phyloP scores from a whole-genome alignment of 2,888 invertebrate species.

The Litoditis marina region DNA sequence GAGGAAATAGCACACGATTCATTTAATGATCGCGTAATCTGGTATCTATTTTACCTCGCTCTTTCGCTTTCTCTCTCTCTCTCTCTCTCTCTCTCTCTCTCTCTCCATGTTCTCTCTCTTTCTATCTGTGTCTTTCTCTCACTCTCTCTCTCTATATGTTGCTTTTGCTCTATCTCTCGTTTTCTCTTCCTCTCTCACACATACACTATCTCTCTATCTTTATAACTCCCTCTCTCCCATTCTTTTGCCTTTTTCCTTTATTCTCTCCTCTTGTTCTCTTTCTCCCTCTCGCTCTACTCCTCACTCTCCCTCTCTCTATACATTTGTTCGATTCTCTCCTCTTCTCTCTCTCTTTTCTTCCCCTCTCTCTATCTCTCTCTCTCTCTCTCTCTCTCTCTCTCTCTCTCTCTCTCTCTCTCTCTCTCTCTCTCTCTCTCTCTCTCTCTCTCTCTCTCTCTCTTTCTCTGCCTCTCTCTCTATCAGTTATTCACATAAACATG shows the following conservation, averaged over 20 bases:
- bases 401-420: slow-evolving; percentile 2
- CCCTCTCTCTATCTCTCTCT: neutral
- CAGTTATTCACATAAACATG: neutral
- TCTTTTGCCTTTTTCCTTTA: neutral
- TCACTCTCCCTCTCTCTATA: neutral
- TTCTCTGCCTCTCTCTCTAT: neutral
- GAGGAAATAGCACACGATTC: too few relatives aligned
- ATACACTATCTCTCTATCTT: neutral
- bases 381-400: neutral
- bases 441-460: neutral
- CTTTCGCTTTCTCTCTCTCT: neutral
- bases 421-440: neutral
- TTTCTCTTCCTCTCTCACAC: slow-evolving; percentile 1
- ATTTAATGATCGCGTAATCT: neutral
- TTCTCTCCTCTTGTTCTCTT: neutral
- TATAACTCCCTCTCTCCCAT: slow-evolving; percentile 1
- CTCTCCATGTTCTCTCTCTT: neutral
- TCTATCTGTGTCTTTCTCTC: slow-evolving; percentile 5
- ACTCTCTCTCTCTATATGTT: neutral
- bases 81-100: slow-evolving; percentile 4
- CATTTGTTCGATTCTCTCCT: slow-evolving; percentile 4
- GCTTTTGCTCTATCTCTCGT: neutral
- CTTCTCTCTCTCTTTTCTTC: neutral
- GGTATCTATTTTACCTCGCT: neutral
- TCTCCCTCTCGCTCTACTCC: neutral